Evolutionary conservation across 2,113 vertebrate species (phyloP).

Genomic region (Lates calcarifer): DNA sequence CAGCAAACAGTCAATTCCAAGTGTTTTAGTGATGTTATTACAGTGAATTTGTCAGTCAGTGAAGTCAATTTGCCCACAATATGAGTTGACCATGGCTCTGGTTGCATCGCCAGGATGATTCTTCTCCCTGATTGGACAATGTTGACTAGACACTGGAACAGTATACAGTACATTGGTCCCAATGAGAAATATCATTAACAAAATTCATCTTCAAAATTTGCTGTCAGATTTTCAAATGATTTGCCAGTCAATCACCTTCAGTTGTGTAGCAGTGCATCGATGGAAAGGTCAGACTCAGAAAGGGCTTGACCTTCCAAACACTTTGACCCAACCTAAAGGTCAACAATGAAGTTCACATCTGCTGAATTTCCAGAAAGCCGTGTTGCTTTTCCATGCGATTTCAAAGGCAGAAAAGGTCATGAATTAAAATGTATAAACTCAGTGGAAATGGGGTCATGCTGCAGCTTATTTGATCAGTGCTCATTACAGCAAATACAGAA

Average conservation of each 20-base stretch:
- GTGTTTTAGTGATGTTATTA: neutral
- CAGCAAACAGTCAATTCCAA: neutral
- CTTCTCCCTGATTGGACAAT: slow-evolving; percentile 12
- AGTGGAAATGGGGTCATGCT: neutral
- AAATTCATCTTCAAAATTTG: neutral
- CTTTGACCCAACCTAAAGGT: slow-evolving; percentile 44
- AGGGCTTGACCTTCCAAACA: slow-evolving; percentile 24
- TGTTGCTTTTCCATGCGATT: neutral
- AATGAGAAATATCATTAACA: too few relatives aligned
- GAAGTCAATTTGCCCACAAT: slow-evolving; percentile 21
- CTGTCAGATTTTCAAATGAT: neutral
- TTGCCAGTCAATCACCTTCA: neutral
- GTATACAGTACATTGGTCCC: neutral
- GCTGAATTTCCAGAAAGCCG: slow-evolving; percentile 18
- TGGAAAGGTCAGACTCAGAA: slow-evolving; percentile 43
- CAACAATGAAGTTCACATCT: slow-evolving; percentile 11
- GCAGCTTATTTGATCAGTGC: neutral
- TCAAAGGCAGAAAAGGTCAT: slow-evolving; percentile 43
- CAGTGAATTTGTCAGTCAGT: slow-evolving; percentile 1
- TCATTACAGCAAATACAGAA: neutral
- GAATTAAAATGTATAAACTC: slow-evolving; percentile 1
- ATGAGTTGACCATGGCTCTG: neutral
- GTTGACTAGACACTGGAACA: neutral
- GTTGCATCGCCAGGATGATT: neutral
- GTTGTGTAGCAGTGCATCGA: neutral